Percentiles rank a stretch among this genome's conserved stretches.
Evolutionary conservation across 2,888 invertebrate species (phyloP).

Genomic region (Onchidella celtica): DNA sequence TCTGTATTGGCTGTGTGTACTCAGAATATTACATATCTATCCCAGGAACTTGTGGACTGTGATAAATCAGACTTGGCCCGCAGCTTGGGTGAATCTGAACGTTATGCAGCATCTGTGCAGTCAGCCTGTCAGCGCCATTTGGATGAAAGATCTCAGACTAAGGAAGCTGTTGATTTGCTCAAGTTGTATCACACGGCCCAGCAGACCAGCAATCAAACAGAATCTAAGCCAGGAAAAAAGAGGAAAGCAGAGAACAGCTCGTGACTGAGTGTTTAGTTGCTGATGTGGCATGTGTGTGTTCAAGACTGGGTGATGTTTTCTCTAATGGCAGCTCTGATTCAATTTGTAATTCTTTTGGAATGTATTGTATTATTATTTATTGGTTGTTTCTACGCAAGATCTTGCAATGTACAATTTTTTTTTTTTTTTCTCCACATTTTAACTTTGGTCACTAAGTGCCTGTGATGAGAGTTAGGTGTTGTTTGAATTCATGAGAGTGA

Average conservation of each 20-base stretch:
- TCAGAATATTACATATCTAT: too few relatives aligned
- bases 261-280: too few relatives aligned
- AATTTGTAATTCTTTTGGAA: too few relatives aligned
- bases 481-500: too few relatives aligned
- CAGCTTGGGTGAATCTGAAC: conserved; percentile 64
- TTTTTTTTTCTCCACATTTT: too few relatives aligned
- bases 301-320: not conserved
- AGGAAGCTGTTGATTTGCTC: conserved; percentile 69
- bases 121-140: conserved; percentile 73
- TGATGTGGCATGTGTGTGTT: not conserved
- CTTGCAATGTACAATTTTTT: too few relatives aligned
- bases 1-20: too few relatives aligned
- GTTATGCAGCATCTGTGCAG: conserved; percentile 67
- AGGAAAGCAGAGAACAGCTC: not conserved
- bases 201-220: conserved; percentile 65
- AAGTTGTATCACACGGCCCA: conserved; percentile 69
- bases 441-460: too few relatives aligned
- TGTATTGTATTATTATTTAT: too few relatives aligned
- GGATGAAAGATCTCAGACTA: conserved; percentile 67
- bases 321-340: too few relatives aligned
- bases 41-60: conserved; percentile 67
- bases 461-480: too few relatives aligned
- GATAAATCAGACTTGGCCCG: conserved; percentile 57
- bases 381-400: too few relatives aligned
- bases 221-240: conserved; percentile 53